phyloP scores from a whole-genome alignment of 1,140 invertebrate species.

The Drosophila subobscura region DNA sequence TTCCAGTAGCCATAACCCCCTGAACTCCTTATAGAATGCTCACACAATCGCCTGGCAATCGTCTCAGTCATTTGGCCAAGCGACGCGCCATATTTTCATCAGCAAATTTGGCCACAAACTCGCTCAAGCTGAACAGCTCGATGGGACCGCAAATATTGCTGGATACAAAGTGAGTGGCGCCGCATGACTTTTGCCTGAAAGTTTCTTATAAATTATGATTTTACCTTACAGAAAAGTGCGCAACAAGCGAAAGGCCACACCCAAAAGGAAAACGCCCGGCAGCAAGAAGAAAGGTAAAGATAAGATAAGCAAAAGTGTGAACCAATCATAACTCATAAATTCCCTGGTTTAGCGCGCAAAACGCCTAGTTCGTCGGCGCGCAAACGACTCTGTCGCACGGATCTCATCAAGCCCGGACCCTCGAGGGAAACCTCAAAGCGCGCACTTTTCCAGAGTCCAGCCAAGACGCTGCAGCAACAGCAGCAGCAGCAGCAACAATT shows the following conservation, averaged over 20 bases:
- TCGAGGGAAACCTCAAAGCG: conserved; percentile 85
- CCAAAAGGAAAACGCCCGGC: conserved; percentile 76
- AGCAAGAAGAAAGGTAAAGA: conserved; percentile 77
- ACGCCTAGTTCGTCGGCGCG: conserved; percentile 84
- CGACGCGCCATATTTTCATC: conserved; percentile 87
- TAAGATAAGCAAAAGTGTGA: conserved; percentile 3
- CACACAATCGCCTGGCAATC: conserved; percentile 86
- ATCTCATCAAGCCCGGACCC: conserved; percentile 72
- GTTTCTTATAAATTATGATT: background rate
- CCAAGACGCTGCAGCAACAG: conserved; percentile 64
- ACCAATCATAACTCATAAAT: background rate
- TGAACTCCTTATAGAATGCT: conserved; percentile 72
- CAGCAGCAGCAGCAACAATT: conserved; percentile 63
- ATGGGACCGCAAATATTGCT: conserved; percentile 78
- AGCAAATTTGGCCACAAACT: conserved; percentile 78
- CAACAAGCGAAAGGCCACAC: conserved; percentile 75
- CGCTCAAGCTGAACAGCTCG: conserved; percentile 68
- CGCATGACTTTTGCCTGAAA: too few species aligned
- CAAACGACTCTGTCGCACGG: conserved; percentile 74
- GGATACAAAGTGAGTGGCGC: conserved; percentile 69
- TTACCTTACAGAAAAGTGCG: conserved; percentile 57
- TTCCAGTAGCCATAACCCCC: background rate
- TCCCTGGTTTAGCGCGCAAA: conserved; percentile 55
- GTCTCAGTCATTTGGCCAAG: conserved; percentile 87
- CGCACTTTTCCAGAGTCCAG: conserved; percentile 87